Evolutionary conservation across 2,888 invertebrate species (phyloP).

Genomic region (Synergus gifuensis): DNA sequence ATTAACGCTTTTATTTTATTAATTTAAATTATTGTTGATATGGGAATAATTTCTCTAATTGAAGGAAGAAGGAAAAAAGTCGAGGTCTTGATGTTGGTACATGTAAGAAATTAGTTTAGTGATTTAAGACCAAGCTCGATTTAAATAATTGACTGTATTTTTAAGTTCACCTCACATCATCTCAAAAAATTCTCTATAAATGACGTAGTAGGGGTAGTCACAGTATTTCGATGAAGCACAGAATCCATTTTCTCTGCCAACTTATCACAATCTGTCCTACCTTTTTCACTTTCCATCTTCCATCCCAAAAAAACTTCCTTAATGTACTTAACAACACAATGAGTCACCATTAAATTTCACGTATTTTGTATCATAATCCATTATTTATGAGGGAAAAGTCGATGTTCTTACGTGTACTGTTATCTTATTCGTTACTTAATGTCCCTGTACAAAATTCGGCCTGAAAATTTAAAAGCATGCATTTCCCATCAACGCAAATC

Average conservation of each 20-base stretch:
- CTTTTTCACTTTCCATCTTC: conserved; percentile 15
- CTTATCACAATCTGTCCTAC: background rate
- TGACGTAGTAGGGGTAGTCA: conserved; percentile 24
- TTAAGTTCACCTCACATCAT: conserved; percentile 30
- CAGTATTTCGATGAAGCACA: conserved; percentile 49
- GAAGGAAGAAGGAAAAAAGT: conserved; percentile 42
- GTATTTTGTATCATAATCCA: conserved; percentile 61
- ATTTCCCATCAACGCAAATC: background rate
- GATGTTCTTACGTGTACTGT: conserved; percentile 46
- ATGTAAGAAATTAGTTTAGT: conserved; percentile 29
- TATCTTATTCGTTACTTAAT: conserved; percentile 65
- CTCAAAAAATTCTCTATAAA: conserved; percentile 25
- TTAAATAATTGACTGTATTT: conserved; percentile 28
- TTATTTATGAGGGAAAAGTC: conserved; percentile 62
- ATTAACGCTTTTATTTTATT: background rate
- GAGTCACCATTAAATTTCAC: conserved; percentile 59
- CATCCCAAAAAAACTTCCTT: conserved; percentile 46
- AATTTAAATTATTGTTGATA: conserved; percentile 16
- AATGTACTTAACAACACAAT: conserved; percentile 62
- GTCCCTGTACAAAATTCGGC: conserved; percentile 59
- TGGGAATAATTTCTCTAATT: conserved; percentile 47
- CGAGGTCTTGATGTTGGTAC: conserved; percentile 4
- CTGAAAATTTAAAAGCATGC: conserved; percentile 49
- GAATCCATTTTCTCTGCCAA: conserved; percentile 23
- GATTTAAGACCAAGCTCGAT: conserved; percentile 23